Evolutionary conservation across 2,113 vertebrate genomes (phyloP).

Genomic region (Xiphophorus maculatus): DNA sequence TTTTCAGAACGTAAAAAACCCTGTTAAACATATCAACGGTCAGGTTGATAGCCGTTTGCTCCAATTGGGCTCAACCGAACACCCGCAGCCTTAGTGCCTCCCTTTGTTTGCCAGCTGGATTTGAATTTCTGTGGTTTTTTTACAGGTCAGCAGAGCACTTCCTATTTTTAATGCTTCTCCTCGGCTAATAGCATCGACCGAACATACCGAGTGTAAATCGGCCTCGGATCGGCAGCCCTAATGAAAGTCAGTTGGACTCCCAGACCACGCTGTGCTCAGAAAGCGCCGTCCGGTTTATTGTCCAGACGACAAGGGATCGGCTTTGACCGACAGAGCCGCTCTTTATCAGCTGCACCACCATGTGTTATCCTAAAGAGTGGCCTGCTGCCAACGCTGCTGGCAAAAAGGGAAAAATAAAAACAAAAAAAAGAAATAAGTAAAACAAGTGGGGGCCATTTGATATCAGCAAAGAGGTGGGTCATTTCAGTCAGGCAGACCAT

Average conservation of each 20-base stretch:
- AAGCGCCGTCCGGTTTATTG: neutral
- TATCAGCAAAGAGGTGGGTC: slow-evolving; percentile 18
- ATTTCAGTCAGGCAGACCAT: slow-evolving; percentile 42
- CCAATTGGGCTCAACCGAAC: neutral
- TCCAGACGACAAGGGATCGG: slow-evolving; percentile 12
- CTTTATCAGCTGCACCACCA: slow-evolving; percentile 19
- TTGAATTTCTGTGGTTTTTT: neutral
- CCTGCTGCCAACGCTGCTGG: slow-evolving; percentile 29
- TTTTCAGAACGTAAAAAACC: neutral
- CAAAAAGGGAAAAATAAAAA: slow-evolving; percentile 9
- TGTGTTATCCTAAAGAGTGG: slow-evolving; percentile 35
- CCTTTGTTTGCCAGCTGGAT: slow-evolving; percentile 6
- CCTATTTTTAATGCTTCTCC: slow-evolving; percentile 2
- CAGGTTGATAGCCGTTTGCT: neutral
- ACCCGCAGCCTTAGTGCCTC: too few species aligned
- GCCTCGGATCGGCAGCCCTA: slow-evolving; percentile 18
- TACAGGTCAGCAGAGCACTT: neutral
- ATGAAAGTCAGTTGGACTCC: slow-evolving; percentile 28
- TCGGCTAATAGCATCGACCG: slow-evolving; percentile 20
- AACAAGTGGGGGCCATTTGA: slow-evolving; percentile 42
- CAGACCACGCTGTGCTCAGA: slow-evolving; percentile 2
- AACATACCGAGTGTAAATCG: slow-evolving; percentile 30
- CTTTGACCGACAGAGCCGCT: slow-evolving; percentile 11
- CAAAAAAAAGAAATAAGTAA: neutral
- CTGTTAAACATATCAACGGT: neutral